Evolutionary conservation across 2,113 vertebrate genomes (phyloP), one percentile per base, ranked within the genome.

Genomic region (Elaphurus davidianus): DNA sequence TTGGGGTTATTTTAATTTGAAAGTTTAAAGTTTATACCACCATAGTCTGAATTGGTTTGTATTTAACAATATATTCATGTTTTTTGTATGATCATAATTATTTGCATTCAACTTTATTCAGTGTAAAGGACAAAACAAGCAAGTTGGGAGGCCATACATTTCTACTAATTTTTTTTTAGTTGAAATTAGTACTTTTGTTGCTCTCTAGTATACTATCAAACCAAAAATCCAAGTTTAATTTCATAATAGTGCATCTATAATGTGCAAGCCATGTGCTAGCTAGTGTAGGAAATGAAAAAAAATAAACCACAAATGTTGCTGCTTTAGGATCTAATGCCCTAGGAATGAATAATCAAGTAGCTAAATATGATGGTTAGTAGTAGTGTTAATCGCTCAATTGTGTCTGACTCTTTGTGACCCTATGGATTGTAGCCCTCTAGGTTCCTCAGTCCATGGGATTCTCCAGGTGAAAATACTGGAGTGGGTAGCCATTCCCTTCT

Each of bases 1-100:
- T 94, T 54, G 54, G 81, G 92, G 64, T 85, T 94, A 71, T 85
- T 96, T 96, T 92, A 36, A 27, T 87, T 94, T 83, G 55, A 36
- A 98, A 90, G 25, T 83, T 91, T 93, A 83, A 95, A 71, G 50
- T 95, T 94, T 84, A 67, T 76, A 87, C 33, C 16, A 91, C 33
- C 57, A 43, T 21, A 27, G 57, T 87, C 55, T 92, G 57, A 74
- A 94, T 0, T 36, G 45, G 62, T 97, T 90, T 93, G 28, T 85
- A 94, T 89, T 91, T 52, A 90, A 85, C 62, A 87, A 91, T 74
- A 90, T 74, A 79, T 50, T 83, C 74, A 81, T 30, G 60, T 57
- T 92, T 93, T 82, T 82, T 76, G 0, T 71, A 28, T 47, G 25
- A 28, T 55, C 50, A 57, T 36, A 90, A 83, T 87, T 84, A 27